phyloP scores from a whole-genome alignment of 2,113 vertebrate species.

The Megaptera novaeangliae region DNA sequence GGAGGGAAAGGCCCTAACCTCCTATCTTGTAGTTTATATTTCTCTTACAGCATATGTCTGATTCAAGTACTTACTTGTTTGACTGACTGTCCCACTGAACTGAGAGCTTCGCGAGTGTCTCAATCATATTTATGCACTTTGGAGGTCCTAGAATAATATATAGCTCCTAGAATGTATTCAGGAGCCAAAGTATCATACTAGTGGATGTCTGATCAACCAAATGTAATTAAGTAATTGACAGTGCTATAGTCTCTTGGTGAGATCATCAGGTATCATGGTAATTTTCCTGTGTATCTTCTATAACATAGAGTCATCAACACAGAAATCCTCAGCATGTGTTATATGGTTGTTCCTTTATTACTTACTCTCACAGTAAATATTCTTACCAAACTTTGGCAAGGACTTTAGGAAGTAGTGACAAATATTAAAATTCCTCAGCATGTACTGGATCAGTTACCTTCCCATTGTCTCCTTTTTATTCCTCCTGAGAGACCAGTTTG shows the following conservation, averaged over 20 bases:
- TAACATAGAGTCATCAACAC: not conserved
- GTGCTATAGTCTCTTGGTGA: not conserved
- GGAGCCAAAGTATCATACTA: not conserved
- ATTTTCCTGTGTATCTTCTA: not conserved
- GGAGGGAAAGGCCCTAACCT: not conserved
- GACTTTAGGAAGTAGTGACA: not conserved
- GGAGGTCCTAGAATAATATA: not conserved
- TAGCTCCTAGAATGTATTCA: not conserved
- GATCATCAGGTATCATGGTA: not conserved
- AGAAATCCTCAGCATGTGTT: not conserved
- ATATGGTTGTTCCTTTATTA: too few species aligned
- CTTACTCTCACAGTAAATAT: not conserved
- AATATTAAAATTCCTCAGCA: not conserved
- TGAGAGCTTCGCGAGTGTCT: not conserved
- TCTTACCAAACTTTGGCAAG: not conserved
- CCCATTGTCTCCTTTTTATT: too few species aligned
- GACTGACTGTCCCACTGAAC: not conserved
- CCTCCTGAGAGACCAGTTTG: too few species aligned
- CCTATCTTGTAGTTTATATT: not conserved
- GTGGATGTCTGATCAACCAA: not conserved
- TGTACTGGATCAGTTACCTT: not conserved
- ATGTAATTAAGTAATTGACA: not conserved
- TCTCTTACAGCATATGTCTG: not conserved
- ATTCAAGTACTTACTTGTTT: not conserved
- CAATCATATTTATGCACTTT: not conserved